Percentiles rank a stretch among this genome's conserved stretches.
Conservation (phyloP, 2,797 vertebrate species). For the Picus viridis region DNA sequence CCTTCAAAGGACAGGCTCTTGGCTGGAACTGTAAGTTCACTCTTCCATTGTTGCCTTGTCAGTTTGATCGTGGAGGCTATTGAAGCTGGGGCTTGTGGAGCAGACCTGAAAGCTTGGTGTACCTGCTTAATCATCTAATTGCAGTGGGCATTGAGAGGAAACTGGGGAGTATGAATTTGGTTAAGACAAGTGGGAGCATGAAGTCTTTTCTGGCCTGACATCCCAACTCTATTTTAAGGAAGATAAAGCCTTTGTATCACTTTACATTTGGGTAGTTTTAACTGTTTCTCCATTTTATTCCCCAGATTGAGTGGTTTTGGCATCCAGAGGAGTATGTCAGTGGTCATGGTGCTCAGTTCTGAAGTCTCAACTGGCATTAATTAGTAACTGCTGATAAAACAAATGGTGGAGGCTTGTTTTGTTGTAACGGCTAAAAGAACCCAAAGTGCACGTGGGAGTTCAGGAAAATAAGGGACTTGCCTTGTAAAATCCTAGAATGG, state of each 20-base stretch:
- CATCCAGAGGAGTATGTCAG: background rate
- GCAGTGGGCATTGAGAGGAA: background rate
- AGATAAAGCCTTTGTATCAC: background rate
- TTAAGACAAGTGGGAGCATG: background rate
- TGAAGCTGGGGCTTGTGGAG: background rate
- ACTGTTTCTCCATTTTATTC: background rate
- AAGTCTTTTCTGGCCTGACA: background rate
- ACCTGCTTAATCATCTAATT: conserved; percentile 48
- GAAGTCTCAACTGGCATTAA: background rate
- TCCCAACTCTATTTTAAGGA: background rate
- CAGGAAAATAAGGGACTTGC: background rate
- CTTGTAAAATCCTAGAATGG: background rate
- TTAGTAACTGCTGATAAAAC: background rate
- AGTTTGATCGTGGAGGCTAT: background rate
- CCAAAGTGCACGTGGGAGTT: fast-evolving
- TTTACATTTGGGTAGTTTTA: background rate
- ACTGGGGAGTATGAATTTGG: background rate
- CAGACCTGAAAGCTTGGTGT: background rate
- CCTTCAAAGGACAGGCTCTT: background rate
- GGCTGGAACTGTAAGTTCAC: conserved; percentile 12
- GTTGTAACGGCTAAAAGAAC: background rate
- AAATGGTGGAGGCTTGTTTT: background rate
- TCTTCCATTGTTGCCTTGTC: background rate
- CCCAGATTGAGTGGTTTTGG: background rate
- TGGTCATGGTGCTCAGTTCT: background rate